These are phyloP conservation scores for Hyla sarda DNA, from an alignment of 2,113 vertebrate genomes.

Conservation along the genomic window DNA sequence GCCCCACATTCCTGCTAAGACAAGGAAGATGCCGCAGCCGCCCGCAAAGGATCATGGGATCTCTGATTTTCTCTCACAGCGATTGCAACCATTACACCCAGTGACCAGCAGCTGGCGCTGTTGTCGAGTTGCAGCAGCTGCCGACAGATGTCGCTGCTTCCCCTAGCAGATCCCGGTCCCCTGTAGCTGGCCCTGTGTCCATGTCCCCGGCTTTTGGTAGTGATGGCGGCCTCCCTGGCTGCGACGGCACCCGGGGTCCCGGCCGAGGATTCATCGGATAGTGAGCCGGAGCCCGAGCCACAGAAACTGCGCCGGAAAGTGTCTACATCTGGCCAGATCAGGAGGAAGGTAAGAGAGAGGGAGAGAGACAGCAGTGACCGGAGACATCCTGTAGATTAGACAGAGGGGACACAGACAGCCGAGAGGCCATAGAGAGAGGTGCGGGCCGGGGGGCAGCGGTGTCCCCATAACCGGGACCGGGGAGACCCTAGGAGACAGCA, in stretches of 20 bases:
- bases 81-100: neutral
- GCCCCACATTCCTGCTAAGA: no score
- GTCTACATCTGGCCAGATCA: slow-evolving; percentile 51
- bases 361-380: neutral
- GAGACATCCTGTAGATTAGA: neutral
- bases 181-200: slow-evolving; percentile 49
- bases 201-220: slow-evolving; percentile 48
- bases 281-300: slow-evolving; percentile 54
- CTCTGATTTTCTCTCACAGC: neutral
- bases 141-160: slow-evolving; percentile 23
- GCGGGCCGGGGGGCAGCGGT: neutral
- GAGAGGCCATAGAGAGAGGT: neutral
- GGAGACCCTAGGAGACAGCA: neutral
- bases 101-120: slow-evolving; percentile 26
- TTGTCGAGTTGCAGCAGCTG: neutral
- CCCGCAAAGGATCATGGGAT: slow-evolving; percentile 35
- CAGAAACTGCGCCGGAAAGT: slow-evolving; percentile 56
- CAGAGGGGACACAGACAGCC: neutral
- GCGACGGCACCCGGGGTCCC: slow-evolving; percentile 39
- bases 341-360: slow-evolving; percentile 40
- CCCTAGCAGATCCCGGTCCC: slow-evolving; percentile 12
- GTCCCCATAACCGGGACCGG: neutral
- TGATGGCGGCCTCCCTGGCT: slow-evolving; percentile 59
- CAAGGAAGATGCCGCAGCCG: no score
- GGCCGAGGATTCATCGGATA: slow-evolving; percentile 53